Base-by-base conservation (phyloP, 2,797 vertebrate genomes). In the Anguilla obscura region DNA sequence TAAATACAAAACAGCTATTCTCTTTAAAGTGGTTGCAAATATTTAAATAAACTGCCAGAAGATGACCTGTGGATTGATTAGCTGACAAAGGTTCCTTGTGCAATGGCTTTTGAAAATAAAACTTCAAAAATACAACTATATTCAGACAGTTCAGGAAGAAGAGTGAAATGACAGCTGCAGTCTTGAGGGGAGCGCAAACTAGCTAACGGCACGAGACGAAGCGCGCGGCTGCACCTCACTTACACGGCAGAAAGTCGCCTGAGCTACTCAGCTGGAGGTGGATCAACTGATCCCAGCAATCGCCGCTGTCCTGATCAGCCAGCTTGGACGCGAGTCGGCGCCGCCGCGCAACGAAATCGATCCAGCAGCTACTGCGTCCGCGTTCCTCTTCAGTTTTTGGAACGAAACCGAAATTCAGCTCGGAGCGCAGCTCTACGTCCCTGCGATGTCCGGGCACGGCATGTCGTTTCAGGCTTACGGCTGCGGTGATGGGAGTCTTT, bases 201-300 rank as follows among this genome's bases (percentile, higher is more conserved):
- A 76, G 30, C 71, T 2, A 0, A 10, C 0, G 33, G 12, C 14
- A 79, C 1, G 36, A 40, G 2, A 12, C 18, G 2, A 45, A 74
- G 27, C 24, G 7, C 63, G 24, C 18, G 24, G 30, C 69, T 7
- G 1, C 7, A 10, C 76, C 6, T n/a, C 84, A 96, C 95, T 96
- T 93, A 96, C 96, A 96, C 86, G 95, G 94, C 10, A 92, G 90
- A 91, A 92, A 94, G 92, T 95, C 95, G 91, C 94, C 95, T 18
- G 94, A 95, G 88, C 94, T 91, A 5, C 93, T 93, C 93, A 95
- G 90, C 87, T 95, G 95, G 83, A 96, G 93, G 88, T 95, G 95
- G 95, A 96, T 95, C 95, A 95, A 86, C 91, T 94, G 95, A 95
- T 96, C 95, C 95, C 93, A 93, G 94, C 95, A 96, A 89, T 89